Evolutionary conservation across 2,888 invertebrate genomes (phyloP).

Genomic region (Julus scanicus): DNA sequence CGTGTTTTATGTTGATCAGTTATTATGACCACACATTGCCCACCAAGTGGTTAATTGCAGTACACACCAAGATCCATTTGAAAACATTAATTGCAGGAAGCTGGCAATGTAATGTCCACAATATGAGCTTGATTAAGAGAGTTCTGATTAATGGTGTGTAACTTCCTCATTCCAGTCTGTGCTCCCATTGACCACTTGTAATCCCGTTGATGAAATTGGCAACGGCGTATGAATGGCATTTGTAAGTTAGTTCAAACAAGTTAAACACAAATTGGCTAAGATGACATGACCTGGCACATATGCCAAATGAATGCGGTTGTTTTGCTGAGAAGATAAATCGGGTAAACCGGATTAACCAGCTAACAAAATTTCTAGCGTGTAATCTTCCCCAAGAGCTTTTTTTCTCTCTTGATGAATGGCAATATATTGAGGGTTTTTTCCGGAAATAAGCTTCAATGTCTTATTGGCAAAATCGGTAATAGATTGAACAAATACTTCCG

Average conservation of each 20-base stretch:
- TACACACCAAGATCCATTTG: not conserved
- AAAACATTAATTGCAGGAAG: slow-evolving; percentile 22
- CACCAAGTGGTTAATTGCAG: not conserved
- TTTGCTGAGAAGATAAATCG: not conserved
- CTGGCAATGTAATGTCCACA: not conserved
- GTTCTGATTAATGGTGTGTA: not conserved
- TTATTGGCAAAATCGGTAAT: no score
- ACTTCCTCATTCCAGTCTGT: not conserved
- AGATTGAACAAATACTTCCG: no score
- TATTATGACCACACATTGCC: not conserved
- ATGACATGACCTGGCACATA: not conserved
- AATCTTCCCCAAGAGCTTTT: no score
- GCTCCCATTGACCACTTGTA: not conserved
- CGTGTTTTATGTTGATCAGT: not conserved
- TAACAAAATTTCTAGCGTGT: no score
- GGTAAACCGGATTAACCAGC: not conserved
- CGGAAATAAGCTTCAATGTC: no score
- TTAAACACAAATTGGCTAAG: not conserved
- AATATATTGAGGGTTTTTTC: no score
- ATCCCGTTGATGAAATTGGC: not conserved
- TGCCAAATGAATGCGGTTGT: not conserved
- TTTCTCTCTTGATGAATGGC: no score
- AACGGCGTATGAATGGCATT: not conserved
- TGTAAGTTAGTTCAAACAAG: not conserved
- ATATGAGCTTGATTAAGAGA: not conserved